These are phyloP conservation scores for Anguilla obscura DNA, from an alignment of 2,797 vertebrate genomes.

Conservation along the genomic window DNA sequence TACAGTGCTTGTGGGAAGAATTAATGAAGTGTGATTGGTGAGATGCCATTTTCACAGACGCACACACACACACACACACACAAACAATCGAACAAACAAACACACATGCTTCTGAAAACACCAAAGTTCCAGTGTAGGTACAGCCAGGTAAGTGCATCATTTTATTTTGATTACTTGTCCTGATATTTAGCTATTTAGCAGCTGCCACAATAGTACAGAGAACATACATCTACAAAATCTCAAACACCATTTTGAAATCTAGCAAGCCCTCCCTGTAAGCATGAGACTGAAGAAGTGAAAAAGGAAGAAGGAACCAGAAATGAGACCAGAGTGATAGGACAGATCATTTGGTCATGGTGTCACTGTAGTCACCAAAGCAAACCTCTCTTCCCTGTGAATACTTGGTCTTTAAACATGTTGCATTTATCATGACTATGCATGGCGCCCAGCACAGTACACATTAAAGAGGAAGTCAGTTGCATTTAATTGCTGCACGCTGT, in stretches of 20 bases:
- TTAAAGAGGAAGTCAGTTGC: constrained; percentile 21
- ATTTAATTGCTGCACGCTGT: constrained; percentile 34
- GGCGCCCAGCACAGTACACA: background rate
- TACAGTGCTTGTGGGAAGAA: background rate
- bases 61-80: background rate
- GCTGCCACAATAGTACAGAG: no score
- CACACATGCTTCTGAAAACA: background rate
- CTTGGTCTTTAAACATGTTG: background rate
- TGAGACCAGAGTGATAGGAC: background rate
- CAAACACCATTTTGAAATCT: background rate
- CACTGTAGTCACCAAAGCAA: background rate
- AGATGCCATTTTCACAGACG: background rate
- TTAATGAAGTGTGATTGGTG: background rate
- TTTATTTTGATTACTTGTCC: no score
- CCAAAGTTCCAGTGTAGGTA: no score
- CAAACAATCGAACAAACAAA: background rate
- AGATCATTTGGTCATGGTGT: background rate
- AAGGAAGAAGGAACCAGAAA: background rate
- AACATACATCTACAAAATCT: no score
- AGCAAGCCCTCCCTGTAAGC: background rate
- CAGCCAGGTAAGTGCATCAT: no score
- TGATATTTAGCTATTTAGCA: no score
- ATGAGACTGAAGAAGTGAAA: background rate
- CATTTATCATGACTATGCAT: constrained; percentile 12
- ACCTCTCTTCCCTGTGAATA: background rate